phyloP scores from a whole-genome alignment of 2,888 invertebrate species.

The Caenorhabditis japonica region DNA sequence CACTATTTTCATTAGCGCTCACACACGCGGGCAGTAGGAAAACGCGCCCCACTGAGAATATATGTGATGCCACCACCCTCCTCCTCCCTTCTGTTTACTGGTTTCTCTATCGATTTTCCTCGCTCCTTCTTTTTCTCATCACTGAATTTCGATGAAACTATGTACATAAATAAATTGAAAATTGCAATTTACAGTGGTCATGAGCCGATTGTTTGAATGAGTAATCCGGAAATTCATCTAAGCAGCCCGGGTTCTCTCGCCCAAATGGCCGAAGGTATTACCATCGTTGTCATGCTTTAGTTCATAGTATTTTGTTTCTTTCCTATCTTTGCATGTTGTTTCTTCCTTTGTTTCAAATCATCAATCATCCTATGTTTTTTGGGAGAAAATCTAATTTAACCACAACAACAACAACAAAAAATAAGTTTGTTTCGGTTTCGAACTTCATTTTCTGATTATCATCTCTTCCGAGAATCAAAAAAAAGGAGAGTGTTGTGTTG shows the following conservation, averaged over 20 bases:
- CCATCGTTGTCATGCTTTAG: slow-evolving; percentile 3
- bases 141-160: too few species aligned
- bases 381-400: too few species aligned
- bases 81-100: slow-evolving; percentile 28
- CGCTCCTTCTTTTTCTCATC: background rate
- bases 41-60: slow-evolving; percentile 38
- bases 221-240: slow-evolving; percentile 4
- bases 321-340: background rate
- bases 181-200: slow-evolving; percentile 27
- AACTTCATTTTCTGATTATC: background rate
- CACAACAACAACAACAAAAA: too few species aligned
- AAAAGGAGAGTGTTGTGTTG: background rate
- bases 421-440: background rate
- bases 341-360: background rate
- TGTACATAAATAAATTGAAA: too few species aligned
- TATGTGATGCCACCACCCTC: slow-evolving; percentile 9
- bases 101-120: slow-evolving; percentile 39
- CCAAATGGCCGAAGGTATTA: slow-evolving; percentile 31
- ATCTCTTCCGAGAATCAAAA: background rate
- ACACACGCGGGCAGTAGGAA: slow-evolving; percentile 4
- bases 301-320: background rate
- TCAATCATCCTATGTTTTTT: background rate
- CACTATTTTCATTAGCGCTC: slow-evolving; percentile 4
- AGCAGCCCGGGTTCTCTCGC: slow-evolving; percentile 9
- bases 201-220: slow-evolving; percentile 39